Evolutionary conservation across 2,888 invertebrate genomes (phyloP), one percentile per base, ranked within the genome.

Genomic region (Onchidella celtica): DNA sequence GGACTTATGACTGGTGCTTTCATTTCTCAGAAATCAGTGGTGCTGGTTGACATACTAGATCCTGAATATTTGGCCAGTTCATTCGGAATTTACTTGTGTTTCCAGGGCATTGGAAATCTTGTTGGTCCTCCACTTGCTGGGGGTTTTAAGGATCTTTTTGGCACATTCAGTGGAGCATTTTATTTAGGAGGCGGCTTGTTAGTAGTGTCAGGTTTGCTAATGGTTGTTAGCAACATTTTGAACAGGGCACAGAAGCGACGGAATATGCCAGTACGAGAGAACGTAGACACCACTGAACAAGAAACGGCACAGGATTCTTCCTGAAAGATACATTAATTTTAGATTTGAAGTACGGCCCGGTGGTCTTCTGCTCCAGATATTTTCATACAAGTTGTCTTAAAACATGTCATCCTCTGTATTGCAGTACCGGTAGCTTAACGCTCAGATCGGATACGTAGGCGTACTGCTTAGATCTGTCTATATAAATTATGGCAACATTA

Each of bases 11-110:
- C 88, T 9, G 91, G 91, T 24, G 84, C 86, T 17, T 90, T 88
- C 66, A 86, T 90, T 11, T 89, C 90, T 1, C 91, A 90, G 86
- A 91, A 91, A 73, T 90, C 90, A 1, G 89, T 91, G 3, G 84
- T 91, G 0, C 83, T 89, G 24, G 89, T 90, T 29, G 90, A 91
- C 81, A 84, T 90, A 29, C 79, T 91, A 11, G 91, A 90, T 40
- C 85, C 86, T 27, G 87, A 88, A 70, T 85, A 88, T 70, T 82
- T 90, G 3, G 82, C 86, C n/a, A 89, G 87, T 78, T 89, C 90
- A 2, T 88, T 91, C 66, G 91, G 91, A 29, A 59, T 90, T 27
- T 65, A 89, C 61, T 85, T 89, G 24, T 77, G 85, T 65, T 91
- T 90, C 69, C 91, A 91, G 77, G 90, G 91, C 29, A 11, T 90